Percentiles rank a stretch among this genome's conserved stretches.
Conservation (phyloP, 2,888 invertebrate species). For the Drosophila demipolita region DNA sequence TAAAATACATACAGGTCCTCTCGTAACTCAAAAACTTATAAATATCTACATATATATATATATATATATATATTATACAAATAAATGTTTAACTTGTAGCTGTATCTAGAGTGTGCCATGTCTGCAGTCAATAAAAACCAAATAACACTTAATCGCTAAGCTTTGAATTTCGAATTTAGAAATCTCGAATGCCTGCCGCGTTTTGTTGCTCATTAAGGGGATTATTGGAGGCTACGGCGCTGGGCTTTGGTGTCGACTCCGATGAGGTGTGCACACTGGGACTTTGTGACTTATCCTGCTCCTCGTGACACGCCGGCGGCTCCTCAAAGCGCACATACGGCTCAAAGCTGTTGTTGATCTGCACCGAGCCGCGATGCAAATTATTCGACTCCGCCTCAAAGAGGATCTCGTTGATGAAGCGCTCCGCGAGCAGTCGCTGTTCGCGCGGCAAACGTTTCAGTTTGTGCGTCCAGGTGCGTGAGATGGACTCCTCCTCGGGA, state of each 20-base stretch:
- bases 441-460: slow-evolving; percentile 80
- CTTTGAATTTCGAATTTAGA: slow-evolving; percentile 37
- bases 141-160: slow-evolving; percentile 64
- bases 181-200: slow-evolving; percentile 48
- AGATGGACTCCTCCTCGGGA: slow-evolving; percentile 82
- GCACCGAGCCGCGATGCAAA: slow-evolving; percentile 82
- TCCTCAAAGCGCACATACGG: slow-evolving; percentile 82
- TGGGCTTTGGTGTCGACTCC: slow-evolving; percentile 65
- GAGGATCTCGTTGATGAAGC: slow-evolving; percentile 83
- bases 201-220: slow-evolving; percentile 30
- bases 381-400: slow-evolving; percentile 83
- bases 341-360: slow-evolving; percentile 82
- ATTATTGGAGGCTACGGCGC: slow-evolving; percentile 12
- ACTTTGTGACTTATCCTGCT: slow-evolving; percentile 80
- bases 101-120: slow-evolving; percentile 14
- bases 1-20: slow-evolving; percentile 17
- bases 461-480: slow-evolving; percentile 83
- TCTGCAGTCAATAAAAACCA: slow-evolving; percentile 57
- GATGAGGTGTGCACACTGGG: slow-evolving; percentile 79
- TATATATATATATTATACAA: slow-evolving; percentile 33
- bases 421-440: slow-evolving; percentile 82
- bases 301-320: slow-evolving; percentile 60
- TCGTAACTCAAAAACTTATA: slow-evolving; percentile 13
- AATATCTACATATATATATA: slow-evolving; percentile 17
- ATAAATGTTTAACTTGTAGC: slow-evolving; percentile 30